Conservation (phyloP, 2,888 invertebrate genomes). For the Drosophila rellima region DNA sequence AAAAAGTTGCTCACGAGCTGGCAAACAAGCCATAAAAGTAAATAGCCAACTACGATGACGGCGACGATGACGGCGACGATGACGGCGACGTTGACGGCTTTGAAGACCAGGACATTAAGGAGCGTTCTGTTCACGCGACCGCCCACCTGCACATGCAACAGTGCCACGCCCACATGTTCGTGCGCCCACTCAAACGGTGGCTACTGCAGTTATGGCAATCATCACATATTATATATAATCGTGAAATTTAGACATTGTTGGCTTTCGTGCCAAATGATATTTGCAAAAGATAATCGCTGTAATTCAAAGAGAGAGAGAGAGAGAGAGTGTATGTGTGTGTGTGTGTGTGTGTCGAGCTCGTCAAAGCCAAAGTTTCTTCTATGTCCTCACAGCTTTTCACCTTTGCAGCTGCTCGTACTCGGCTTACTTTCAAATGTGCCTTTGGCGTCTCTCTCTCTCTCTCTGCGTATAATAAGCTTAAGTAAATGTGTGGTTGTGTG, state of each 20-base stretch:
- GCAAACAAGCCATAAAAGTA: conserved; percentile 78
- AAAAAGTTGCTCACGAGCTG: conserved; percentile 75
- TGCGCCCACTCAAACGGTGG: conserved; percentile 1
- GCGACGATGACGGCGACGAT: conserved; percentile 6
- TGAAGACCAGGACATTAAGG: conserved; percentile 5
- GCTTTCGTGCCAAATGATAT: conserved; percentile 78
- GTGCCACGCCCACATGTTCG: conserved; percentile 8
- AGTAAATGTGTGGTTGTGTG: conserved; percentile 27
- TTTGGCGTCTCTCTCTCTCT: conserved; percentile 34
- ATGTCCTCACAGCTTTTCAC: conserved; percentile 37
- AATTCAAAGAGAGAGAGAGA: conserved; percentile 52
- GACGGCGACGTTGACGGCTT: too few relatives aligned
- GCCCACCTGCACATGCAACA: conserved; percentile 57
- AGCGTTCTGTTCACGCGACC: conserved; percentile 42
- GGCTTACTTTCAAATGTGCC: conserved; percentile 65
- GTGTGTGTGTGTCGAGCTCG: conserved; percentile 7
- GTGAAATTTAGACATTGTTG: conserved; percentile 74
- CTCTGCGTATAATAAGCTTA: conserved; percentile 66
- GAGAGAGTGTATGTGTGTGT: not conserved
- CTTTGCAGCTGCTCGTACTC: conserved; percentile 19
- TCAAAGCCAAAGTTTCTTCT: conserved; percentile 34
- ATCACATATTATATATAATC: conserved; percentile 54
- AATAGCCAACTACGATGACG: conserved; percentile 52
- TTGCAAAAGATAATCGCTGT: conserved; percentile 75
- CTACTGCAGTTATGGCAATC: conserved; percentile 30